A percentile compares a stretch with the other conserved stretches of the same genome.
These are phyloP conservation scores for Ochropacha duplaris DNA, from an alignment of 2,888 invertebrate genomes.

Conservation along the genomic window DNA sequence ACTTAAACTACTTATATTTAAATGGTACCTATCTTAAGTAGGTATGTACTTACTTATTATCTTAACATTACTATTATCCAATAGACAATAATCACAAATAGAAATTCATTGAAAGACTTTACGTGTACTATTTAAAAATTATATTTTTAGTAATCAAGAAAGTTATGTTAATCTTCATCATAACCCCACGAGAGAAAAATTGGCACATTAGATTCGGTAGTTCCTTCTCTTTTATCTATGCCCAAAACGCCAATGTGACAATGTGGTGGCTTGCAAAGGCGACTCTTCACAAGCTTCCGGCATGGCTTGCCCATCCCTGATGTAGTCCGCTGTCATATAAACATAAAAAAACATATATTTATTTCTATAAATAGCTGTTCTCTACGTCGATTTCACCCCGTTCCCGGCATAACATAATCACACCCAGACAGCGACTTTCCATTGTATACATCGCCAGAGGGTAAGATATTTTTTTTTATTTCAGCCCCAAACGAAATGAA, in stretches of 20 bases:
- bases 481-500: too few relatives aligned
- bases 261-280: constrained; percentile 51
- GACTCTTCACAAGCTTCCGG: constrained; percentile 60
- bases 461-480: too few relatives aligned
- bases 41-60: background rate
- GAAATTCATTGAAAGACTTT: background rate
- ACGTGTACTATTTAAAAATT: background rate
- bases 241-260: constrained; percentile 14
- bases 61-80: background rate
- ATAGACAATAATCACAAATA: background rate
- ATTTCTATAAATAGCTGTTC: too few relatives aligned
- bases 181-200: background rate
- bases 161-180: background rate
- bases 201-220: background rate
- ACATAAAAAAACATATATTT: constrained; percentile 12
- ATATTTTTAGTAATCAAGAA: too few relatives aligned
- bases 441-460: too few relatives aligned
- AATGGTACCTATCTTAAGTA: too few relatives aligned
- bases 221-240: background rate
- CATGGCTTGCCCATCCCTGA: constrained; percentile 51
- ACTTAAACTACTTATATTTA: too few relatives aligned
- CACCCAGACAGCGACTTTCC: too few relatives aligned
- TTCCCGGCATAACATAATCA: too few relatives aligned
- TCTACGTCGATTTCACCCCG: too few relatives aligned
- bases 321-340: constrained; percentile 33